phyloP scores from a whole-genome alignment of 2,888 invertebrate genomes.

The Drosophila nigricruria region DNA sequence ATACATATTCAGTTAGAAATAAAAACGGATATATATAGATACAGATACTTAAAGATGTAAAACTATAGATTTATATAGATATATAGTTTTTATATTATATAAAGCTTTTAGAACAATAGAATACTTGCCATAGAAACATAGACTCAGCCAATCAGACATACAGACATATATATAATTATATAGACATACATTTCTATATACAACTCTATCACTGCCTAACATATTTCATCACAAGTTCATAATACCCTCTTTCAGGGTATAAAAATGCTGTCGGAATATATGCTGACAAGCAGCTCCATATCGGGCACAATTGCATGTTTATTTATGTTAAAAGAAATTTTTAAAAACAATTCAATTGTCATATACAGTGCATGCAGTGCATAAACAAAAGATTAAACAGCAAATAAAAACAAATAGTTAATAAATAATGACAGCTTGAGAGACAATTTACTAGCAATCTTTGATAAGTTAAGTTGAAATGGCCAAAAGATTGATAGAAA shows the following conservation, averaged over 20 bases:
- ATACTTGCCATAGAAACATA: too few species aligned
- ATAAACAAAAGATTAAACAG: not conserved
- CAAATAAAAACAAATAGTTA: conserved; percentile 1
- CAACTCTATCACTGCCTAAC: not conserved
- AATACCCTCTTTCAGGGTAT: not conserved
- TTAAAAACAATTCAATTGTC: conserved; percentile 2
- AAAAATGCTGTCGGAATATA: conserved; percentile 4
- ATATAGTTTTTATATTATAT: too few species aligned
- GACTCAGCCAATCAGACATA: too few species aligned
- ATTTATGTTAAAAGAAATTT: conserved; percentile 12
- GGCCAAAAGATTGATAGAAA: not conserved
- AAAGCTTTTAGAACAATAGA: not conserved
- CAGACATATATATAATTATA: too few species aligned
- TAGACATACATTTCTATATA: too few species aligned
- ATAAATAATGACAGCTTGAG: not conserved
- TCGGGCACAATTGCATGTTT: conserved; percentile 15
- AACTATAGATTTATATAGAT: not conserved
- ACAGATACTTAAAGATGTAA: not conserved
- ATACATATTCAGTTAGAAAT: too few species aligned
- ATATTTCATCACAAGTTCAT: too few species aligned
- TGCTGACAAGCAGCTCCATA: conserved; percentile 29
- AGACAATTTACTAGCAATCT: not conserved
- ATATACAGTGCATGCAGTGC: not conserved
- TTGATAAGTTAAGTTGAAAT: too few species aligned
- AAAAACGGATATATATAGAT: not conserved